Base-by-base conservation (phyloP, 1,140 invertebrate genomes). In the Mylabris phalerata region DNA sequence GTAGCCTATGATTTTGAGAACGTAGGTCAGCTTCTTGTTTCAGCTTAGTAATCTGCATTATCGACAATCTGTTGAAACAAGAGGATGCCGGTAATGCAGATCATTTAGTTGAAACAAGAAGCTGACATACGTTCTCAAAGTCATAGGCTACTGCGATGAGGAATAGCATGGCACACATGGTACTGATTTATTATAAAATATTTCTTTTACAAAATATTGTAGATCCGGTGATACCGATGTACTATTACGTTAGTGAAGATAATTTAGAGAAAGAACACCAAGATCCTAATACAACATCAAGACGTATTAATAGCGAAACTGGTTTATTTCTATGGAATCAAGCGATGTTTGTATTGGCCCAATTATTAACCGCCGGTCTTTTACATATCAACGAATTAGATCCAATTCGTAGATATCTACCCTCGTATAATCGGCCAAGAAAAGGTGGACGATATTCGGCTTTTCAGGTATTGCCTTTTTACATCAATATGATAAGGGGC, bases 341-440 rank as follows among this genome's bases (percentile, higher is more conserved):
- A 78, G 85, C 95, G 0, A 79, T 99, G 75, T 97, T 95, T 73
- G 84, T 98, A 49, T 92, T 99, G 65, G 85, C 93, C 3, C 90
- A 97, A 73, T 76, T 99, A 27, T 76, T 99, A 24, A 92, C 90
- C 24, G 88, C 88, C 49, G 88, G 89, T 39, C 76, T 98, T 11
- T 77, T 99, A 26, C 91, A 97, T 70, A 87, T 97, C 9, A 97
- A 94, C 71, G 96, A 98, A 77, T 76, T 99, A 45, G 97, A 99
- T 78, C 93, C 94, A 1, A 93, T 98, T 57, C 79, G 95, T 56
- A 81, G 97, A 43, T 96, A 98, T 78, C 79, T 98, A 52, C 95
- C 96, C 2, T 97, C 95, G 0, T 95, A 94, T 71, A 96, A 96
- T 73, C 78, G 96, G 49, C 96, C 96, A 0, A 78, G 91, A 46